Evolutionary conservation across 2,113 vertebrate genomes (phyloP), one percentile per base, ranked within the genome.

Genomic region (Poeciliopsis prolifica): DNA sequence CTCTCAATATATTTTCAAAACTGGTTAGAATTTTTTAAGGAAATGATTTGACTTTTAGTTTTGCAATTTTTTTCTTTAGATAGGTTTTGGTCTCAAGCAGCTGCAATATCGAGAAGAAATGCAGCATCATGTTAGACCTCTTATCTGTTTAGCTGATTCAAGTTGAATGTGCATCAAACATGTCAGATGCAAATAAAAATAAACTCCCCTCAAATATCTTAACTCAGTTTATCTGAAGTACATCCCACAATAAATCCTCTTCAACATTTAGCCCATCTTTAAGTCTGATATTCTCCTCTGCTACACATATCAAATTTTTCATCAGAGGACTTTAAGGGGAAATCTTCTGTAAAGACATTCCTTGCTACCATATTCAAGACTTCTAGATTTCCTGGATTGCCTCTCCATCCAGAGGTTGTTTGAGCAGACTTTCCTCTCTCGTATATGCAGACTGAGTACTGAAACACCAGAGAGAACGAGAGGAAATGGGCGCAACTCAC

Each of bases 401-500:
- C 82, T 76, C 30, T 61, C 76, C 30, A 63, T 66, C 29, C 81
- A 80, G 82, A 87, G 83, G 78, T 85, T 83, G 82, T 88, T 77
- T 42, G 66, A 71, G 33, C 77, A 44, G 74, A 71, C 72, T 77
- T 70, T 48, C 17, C 76, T 30, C 30, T 54, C 28, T 19, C 68
- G 51, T 68, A 70, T 65, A 60, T 68, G 66, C 67, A 73, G 77
- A 66, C 54, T 29, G 68, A 80, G 77, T 86, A 85, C 83, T 81
- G 86, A 81, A 83, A 76, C 40, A 67, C 71, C 80, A 84, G 83
- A 84, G 75, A 77, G 40, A 69, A 81, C 35, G 5, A 70, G 65
- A 81, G 61, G 40, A 65, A 80, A 81, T 74, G 71, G 44, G 51
- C 74, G 83, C 79, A 73, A 93, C 93, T 94, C 84, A 94, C 94